Percentiles rank a stretch among this genome's conserved stretches.
phyloP scores from a whole-genome alignment of 2,113 vertebrate species.

The Zosterops pallidus region DNA sequence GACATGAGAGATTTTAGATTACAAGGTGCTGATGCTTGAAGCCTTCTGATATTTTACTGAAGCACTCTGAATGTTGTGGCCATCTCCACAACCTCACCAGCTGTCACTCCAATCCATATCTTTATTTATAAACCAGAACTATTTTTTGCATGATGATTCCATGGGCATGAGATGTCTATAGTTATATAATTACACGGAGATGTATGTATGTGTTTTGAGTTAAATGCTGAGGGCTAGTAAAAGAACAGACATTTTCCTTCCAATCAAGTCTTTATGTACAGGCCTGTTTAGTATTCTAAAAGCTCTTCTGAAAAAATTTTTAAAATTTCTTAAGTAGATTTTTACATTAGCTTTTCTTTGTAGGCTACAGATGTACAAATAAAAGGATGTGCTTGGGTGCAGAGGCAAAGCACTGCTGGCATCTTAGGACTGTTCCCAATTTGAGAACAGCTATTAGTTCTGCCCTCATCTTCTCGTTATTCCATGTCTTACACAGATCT shows the following conservation, averaged over 20 bases:
- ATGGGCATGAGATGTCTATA: neutral
- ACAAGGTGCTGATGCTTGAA: too few relatives aligned
- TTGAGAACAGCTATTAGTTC: constrained; percentile 42
- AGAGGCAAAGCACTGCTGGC: neutral
- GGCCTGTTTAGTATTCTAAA: neutral
- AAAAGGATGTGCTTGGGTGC: neutral
- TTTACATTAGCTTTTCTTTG: constrained; percentile 6
- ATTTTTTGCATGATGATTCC: neutral
- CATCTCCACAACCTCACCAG: neutral
- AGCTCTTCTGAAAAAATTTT: neutral
- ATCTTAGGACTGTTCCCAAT: constrained; percentile 10
- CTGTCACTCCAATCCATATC: neutral
- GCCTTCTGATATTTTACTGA: neutral
- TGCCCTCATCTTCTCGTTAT: constrained; percentile 55
- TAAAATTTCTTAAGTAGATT: neutral
- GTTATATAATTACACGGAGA: neutral
- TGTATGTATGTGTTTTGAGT: neutral
- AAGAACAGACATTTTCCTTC: neutral
- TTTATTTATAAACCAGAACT: neutral
- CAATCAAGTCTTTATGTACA: neutral
- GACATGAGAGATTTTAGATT: too few relatives aligned
- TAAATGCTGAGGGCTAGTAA: neutral
- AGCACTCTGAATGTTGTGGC: too few relatives aligned
- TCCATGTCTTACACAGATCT: constrained; percentile 61
- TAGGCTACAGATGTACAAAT: neutral